phyloP scores from a whole-genome alignment of 37 sponge, comb jelly and placozoan genomes.

The Ephydatia muelleri region DNA sequence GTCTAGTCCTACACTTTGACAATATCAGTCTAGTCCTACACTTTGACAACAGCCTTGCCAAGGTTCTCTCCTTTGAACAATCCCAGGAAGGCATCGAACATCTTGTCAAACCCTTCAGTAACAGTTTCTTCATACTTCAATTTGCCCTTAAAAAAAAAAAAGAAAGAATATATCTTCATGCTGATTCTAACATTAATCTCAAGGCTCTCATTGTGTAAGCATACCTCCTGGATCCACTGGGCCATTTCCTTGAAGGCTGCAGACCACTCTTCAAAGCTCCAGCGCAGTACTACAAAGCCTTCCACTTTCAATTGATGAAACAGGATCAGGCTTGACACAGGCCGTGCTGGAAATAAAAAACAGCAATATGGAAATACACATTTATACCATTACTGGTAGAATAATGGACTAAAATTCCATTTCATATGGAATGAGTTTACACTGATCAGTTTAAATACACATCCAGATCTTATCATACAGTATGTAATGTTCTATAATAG shows the following conservation, averaged over 20 bases:
- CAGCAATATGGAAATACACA: no score
- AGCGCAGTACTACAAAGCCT: constrained; percentile 68
- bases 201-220: constrained; percentile 20
- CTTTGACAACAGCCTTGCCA: constrained; percentile 82
- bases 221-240: constrained; percentile 81
- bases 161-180: no score
- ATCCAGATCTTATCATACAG: no score
- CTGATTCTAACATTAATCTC: not conserved
- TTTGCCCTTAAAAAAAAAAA: constrained; percentile 37
- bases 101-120: constrained; percentile 80
- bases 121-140: constrained; percentile 57
- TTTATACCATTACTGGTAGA: no score
- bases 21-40: no score
- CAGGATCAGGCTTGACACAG: constrained; percentile 40
- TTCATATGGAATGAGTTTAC: no score
- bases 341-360: constrained; percentile 3
- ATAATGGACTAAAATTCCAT: no score
- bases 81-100: constrained; percentile 79
- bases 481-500: no score
- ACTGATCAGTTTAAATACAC: no score
- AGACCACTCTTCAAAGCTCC: constrained; percentile 43
- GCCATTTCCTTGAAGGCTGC: constrained; percentile 60
- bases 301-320: constrained; percentile 63
- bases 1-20: constrained; percentile 35
- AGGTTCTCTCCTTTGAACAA: constrained; percentile 63